Conservation (phyloP, 1,140 invertebrate genomes). For the Orchesella cincta region DNA sequence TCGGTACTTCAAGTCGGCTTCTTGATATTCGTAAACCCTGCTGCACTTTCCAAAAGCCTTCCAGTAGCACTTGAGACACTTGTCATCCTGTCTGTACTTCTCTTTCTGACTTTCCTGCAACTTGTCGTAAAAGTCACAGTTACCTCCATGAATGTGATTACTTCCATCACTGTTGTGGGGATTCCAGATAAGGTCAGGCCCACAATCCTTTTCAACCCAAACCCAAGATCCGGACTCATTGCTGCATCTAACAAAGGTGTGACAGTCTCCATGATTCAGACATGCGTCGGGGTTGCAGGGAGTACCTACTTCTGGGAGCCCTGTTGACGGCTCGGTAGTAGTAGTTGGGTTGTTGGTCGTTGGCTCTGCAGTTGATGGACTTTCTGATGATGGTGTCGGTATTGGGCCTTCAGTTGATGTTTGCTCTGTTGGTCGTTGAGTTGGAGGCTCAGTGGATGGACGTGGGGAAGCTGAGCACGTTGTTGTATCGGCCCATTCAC, state of each 20-base stretch:
- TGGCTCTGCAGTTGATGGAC: too few relatives aligned
- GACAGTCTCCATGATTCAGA: not conserved
- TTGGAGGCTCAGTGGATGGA: too few relatives aligned
- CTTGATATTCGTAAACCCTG: not conserved
- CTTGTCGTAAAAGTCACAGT: not conserved
- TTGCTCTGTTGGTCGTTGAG: not conserved
- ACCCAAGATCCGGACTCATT: not conserved
- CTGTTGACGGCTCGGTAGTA: too few relatives aligned
- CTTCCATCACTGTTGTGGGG: not conserved
- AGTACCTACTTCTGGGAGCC: too few relatives aligned
- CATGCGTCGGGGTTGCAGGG: not conserved
- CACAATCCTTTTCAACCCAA: not conserved
- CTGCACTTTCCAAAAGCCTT: not conserved
- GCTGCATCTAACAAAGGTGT: not conserved
- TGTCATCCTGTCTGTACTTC: not conserved
- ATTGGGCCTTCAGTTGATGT: too few relatives aligned
- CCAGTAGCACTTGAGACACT: constrained; percentile 1
- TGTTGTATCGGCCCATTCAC: not conserved
- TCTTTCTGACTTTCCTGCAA: not conserved
- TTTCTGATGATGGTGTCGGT: too few relatives aligned
- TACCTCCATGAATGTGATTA: not conserved
- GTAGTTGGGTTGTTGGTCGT: too few relatives aligned
- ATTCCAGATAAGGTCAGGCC: not conserved
- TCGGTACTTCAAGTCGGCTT: too few relatives aligned
- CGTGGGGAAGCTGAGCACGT: too few relatives aligned